Base-by-base conservation (phyloP, 2,113 vertebrate species). In the Emydura subglobosa region DNA sequence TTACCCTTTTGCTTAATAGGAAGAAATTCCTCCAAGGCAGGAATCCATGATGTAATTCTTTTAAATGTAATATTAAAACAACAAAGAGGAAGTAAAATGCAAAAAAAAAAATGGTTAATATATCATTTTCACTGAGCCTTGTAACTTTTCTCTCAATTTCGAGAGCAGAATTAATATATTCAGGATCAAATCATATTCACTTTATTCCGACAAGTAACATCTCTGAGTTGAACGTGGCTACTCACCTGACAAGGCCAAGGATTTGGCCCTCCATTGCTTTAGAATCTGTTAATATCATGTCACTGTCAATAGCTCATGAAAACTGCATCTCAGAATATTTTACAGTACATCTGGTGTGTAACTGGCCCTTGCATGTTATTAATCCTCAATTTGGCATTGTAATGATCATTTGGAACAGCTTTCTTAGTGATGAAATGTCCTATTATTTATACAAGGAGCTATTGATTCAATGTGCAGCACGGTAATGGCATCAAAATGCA, bases 351-450 rank as follows among this genome's bases (percentile, higher is more conserved):
- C 82, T 29, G 21, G 29, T 47, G 10, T 25, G 50, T 53, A 88
- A 88, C 34, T 74, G 82, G n/a, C 39, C n/a, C 16, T 72, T 11
- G 0, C 55, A 74, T 1, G 0, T 82, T 92, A 44, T 42, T 93
- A 90, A 92, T 11, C 27, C 91, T 12, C 12, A 88, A 44, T 96
- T 80, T 95, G 47, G 90, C 86, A 83, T 49, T 59, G 31, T 76
- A 88, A 83, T 47, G 92, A 93, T 79, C 87, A 91, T 93, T 93
- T 96, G 6, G 16, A 47, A 51, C 29, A 49, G 91, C 68, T 16
- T 72, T 74, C 96, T 96, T 97, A 93, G 55, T 59, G 94, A 89
- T 55, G 34, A 91, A 83, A 47, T 44, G 42, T 31, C 13, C 17
- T 50, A 86, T 85, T 94, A 90, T 79, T 79, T 93, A 87, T 74